Percentiles rank a stretch among this genome's conserved stretches.
Evolutionary conservation across 2,888 invertebrate genomes (phyloP).

Genomic region (Acanthoscelides obtectus): DNA sequence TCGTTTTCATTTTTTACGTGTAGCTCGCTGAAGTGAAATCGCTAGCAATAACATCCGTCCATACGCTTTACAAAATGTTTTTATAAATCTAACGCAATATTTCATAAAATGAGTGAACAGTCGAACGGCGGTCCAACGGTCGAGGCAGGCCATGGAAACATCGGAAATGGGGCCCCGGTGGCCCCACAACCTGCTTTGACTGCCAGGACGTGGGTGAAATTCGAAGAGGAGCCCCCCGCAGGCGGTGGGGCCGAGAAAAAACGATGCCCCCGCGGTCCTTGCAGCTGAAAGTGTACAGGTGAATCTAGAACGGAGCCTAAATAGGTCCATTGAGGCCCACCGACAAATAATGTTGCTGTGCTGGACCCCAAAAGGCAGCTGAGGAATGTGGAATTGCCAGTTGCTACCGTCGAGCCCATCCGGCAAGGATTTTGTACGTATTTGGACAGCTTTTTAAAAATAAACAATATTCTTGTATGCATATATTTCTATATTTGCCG

Average conservation of each 20-base stretch:
- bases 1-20: not conserved
- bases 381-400: slow-evolving; percentile 55
- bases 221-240: slow-evolving; percentile 40
- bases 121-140: not conserved
- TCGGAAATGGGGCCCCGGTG: slow-evolving; percentile 14
- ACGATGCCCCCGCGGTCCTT: slow-evolving; percentile 61
- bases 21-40: not conserved
- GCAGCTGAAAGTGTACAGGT: slow-evolving; percentile 79
- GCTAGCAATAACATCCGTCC: not conserved
- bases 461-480: not conserved
- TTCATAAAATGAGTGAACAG: not conserved
- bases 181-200: slow-evolving; percentile 33
- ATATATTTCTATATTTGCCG: not conserved
- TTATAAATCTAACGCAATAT: not conserved
- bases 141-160: slow-evolving; percentile 25
- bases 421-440: slow-evolving; percentile 62
- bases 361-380: slow-evolving; percentile 43
- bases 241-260: slow-evolving; percentile 18
- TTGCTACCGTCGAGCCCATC: slow-evolving; percentile 57
- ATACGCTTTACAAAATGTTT: not conserved
- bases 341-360: slow-evolving; percentile 31
- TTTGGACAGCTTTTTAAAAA: not conserved
- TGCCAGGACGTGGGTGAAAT: slow-evolving; percentile 45
- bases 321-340: slow-evolving; percentile 24
- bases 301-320: slow-evolving; percentile 58